Conservation (phyloP, 53 echinoderm and acorn worm genomes). For the Crossaster papposus region DNA sequence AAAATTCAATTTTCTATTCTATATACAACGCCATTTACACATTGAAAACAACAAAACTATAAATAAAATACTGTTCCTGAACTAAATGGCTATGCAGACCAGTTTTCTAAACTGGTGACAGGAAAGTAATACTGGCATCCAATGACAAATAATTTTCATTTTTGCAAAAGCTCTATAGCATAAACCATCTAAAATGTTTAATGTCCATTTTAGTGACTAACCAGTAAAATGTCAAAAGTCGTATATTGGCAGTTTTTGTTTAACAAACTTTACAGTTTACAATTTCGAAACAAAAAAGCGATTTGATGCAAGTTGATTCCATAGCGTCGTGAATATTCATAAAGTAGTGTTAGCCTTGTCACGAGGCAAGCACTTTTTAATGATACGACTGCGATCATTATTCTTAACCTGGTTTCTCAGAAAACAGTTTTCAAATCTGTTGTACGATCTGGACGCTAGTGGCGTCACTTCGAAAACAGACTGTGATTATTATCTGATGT, state of each 20-base stretch:
- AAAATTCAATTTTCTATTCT: slow-evolving; percentile 10
- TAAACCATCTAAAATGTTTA: no score
- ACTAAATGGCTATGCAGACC: not conserved
- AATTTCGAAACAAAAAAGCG: not conserved
- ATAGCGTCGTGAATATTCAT: not conserved
- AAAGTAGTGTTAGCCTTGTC: not conserved
- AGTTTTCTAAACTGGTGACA: not conserved
- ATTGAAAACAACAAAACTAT: not conserved
- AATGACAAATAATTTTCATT: no score
- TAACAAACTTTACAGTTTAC: not conserved
- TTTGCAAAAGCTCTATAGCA: no score
- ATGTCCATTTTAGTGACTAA: no score
- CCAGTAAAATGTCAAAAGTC: no score
- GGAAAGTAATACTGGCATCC: not conserved
- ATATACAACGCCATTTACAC: slow-evolving; percentile 39
- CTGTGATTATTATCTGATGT: no score
- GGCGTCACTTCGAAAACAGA: no score
- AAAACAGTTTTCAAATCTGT: no score
- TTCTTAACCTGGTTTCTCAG: no score
- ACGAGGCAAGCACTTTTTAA: not conserved
- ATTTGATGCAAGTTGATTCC: not conserved
- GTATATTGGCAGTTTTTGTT: not conserved
- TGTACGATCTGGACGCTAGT: no score
- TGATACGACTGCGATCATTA: no score
- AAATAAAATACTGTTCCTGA: not conserved